These are phyloP conservation scores for Tetraneura akinire DNA, from an alignment of 1,140 invertebrate species.

Conservation along the genomic window DNA sequence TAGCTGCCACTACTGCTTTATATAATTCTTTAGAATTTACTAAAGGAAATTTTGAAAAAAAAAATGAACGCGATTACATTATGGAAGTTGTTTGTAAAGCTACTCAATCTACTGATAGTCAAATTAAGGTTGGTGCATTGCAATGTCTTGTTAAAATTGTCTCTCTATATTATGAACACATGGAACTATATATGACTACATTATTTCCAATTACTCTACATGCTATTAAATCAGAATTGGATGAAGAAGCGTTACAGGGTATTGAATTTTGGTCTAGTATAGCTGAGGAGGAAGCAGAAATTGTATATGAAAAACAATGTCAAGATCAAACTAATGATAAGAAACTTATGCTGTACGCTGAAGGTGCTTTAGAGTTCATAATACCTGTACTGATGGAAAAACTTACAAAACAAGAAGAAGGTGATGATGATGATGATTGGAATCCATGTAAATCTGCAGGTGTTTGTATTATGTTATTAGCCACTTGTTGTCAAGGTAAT, in stretches of 20 bases:
- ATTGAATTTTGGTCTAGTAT: slow-evolving; percentile 99
- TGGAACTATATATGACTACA: slow-evolving; percentile 96
- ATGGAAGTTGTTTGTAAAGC: slow-evolving; percentile 99
- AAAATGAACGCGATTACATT: slow-evolving; percentile 96
- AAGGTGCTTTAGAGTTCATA: slow-evolving; percentile 92
- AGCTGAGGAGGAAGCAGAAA: slow-evolving; percentile 97
- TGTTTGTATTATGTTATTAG: slow-evolving; percentile 97
- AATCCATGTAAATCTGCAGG: slow-evolving; percentile 99
- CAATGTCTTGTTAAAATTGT: slow-evolving; percentile 99
- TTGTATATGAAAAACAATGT: slow-evolving; percentile 80
- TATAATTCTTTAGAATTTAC: slow-evolving; percentile 99
- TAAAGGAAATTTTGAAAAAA: slow-evolving; percentile 96
- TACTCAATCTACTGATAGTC: slow-evolving; percentile 80
- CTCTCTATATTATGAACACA: slow-evolving; percentile 97
- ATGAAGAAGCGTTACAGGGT: slow-evolving; percentile 96
- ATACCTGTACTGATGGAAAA: slow-evolving; percentile 93
- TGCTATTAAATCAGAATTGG: slow-evolving; percentile 96
- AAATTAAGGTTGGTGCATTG: slow-evolving; percentile 91
- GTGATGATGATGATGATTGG: slow-evolving; percentile 99
- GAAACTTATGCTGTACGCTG: slow-evolving; percentile 73
- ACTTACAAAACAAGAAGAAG: slow-evolving; percentile 90
- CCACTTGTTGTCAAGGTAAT: slow-evolving; percentile 95
- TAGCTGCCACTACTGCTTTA: slow-evolving; percentile 95
- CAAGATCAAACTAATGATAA: slow-evolving; percentile 2
- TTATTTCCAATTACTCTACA: slow-evolving; percentile 84